Evolutionary conservation across 2,888 invertebrate genomes (phyloP).

Genomic region (Zelleria hepariella): DNA sequence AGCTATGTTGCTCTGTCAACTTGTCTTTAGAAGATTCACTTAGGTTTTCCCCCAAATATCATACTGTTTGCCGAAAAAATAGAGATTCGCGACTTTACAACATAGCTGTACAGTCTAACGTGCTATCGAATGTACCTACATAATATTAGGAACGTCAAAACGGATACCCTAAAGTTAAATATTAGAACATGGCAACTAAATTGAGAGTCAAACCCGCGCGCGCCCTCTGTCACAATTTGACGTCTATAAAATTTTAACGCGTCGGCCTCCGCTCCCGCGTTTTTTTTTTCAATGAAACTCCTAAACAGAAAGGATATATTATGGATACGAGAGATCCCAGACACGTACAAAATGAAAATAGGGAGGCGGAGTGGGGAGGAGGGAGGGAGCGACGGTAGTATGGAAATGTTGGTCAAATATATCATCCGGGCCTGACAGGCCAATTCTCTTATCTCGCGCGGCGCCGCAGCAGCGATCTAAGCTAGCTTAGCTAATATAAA

Average conservation of each 20-base stretch:
- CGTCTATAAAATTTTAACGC: conserved; percentile 54
- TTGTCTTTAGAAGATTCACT: too few species aligned
- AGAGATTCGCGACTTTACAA: too few species aligned
- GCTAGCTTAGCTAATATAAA: conserved; percentile 73
- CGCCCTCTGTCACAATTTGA: conserved; percentile 1
- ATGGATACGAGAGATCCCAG: conserved; percentile 63
- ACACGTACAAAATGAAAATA: conserved; percentile 73
- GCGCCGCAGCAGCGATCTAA: conserved; percentile 71
- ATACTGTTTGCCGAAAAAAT: too few species aligned
- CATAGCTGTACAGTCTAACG: too few species aligned
- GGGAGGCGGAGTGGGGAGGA: conserved; percentile 38
- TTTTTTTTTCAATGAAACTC: conserved; percentile 60
- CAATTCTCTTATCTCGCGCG: conserved; percentile 87
- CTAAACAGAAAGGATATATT: conserved; percentile 65
- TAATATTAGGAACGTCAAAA: neutral
- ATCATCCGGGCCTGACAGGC: conserved; percentile 91
- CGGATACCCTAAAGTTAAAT: neutral
- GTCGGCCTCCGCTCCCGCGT: conserved; percentile 46
- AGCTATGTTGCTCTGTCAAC: too few species aligned
- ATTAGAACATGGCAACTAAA: neutral
- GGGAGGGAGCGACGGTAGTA: conserved; percentile 55
- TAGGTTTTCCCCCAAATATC: too few species aligned
- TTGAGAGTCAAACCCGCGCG: neutral
- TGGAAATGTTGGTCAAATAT: conserved; percentile 93
- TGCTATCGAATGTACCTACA: too few species aligned